phyloP scores from a whole-genome alignment of 2,888 invertebrate genomes.

The Acrobasis consociella region DNA sequence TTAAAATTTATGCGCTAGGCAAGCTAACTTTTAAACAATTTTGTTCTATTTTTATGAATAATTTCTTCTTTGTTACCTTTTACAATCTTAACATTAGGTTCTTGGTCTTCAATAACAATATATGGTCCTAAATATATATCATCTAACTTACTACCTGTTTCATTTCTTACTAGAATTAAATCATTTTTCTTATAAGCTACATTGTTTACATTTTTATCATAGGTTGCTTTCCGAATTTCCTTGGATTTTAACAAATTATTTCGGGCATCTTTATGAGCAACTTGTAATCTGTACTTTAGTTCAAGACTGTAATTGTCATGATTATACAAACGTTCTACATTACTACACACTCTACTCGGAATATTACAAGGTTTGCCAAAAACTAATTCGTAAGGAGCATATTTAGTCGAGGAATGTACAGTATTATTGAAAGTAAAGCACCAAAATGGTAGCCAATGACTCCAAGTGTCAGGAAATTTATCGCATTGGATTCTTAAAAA shows the following conservation, averaged over 20 bases:
- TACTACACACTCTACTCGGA: conserved; percentile 26
- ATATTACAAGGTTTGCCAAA: conserved; percentile 32
- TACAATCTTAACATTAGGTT: conserved; percentile 6
- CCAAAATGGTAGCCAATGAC: conserved; percentile 30
- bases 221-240: conserved; percentile 22
- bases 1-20: no score
- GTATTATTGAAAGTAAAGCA: conserved; percentile 32
- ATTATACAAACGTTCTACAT: conserved; percentile 32
- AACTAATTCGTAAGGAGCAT: conserved; percentile 32
- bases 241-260: conserved; percentile 28
- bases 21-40: not conserved
- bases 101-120: not conserved
- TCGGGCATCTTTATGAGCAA: conserved; percentile 26
- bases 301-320: conserved; percentile 27
- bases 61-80: not conserved
- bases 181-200: conserved; percentile 26
- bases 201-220: conserved; percentile 25
- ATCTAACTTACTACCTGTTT: conserved; percentile 25
- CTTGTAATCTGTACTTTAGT: conserved; percentile 31
- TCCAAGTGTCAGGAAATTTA: conserved; percentile 25
- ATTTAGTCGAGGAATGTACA: conserved; percentile 31
- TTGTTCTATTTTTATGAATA: conserved; percentile 11
- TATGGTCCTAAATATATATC: conserved; percentile 3
- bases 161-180: conserved; percentile 28
- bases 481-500: conserved; percentile 28